These are phyloP conservation scores for Oasisia sp. DNA, from an alignment of 2,888 invertebrate genomes.

Conservation along the genomic window DNA sequence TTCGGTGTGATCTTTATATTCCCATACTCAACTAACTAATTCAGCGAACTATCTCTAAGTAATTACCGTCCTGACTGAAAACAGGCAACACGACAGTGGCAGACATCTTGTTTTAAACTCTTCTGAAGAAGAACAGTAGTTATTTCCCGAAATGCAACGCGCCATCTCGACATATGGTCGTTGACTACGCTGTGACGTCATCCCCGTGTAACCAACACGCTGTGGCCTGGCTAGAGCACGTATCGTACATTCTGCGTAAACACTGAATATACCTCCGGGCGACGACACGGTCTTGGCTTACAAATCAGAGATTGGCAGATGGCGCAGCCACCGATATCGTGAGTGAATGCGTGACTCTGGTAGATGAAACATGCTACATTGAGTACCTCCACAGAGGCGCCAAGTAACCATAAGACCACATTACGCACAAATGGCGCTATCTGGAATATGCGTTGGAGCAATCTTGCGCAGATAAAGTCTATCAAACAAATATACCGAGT, in stretches of 20 bases:
- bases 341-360: not conserved
- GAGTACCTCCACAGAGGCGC: not conserved
- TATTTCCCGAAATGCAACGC: not conserved
- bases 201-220: not conserved
- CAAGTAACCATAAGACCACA: not conserved
- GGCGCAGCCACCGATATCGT: not conserved
- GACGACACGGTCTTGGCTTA: too few species aligned
- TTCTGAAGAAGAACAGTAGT: not conserved
- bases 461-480: too few species aligned
- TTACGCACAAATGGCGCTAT: not conserved
- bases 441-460: not conserved
- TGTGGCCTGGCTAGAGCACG: not conserved
- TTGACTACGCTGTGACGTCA: not conserved
- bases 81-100: too few species aligned
- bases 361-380: not conserved
- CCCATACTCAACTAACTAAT: too few species aligned
- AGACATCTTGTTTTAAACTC: not conserved
- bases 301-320: not conserved
- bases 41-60: not conserved
- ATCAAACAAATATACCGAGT: not conserved
- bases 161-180: not conserved
- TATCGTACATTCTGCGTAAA: not conserved
- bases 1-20: not conserved
- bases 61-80: not conserved
- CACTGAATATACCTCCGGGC: not conserved